Evolutionary conservation across 2,888 invertebrate genomes (phyloP).

Genomic region (Iphiclides podalirius): DNA sequence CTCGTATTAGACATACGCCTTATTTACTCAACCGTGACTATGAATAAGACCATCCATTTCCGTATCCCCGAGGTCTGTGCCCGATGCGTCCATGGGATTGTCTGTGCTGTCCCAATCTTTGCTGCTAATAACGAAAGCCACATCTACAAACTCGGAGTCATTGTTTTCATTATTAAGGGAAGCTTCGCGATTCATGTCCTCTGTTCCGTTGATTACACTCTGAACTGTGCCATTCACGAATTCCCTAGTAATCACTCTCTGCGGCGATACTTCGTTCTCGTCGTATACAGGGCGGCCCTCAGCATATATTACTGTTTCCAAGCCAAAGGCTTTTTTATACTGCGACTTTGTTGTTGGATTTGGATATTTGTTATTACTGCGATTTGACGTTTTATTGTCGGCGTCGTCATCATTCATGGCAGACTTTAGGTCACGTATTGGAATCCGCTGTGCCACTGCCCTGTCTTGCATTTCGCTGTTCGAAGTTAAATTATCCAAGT

Average conservation of each 20-base stretch:
- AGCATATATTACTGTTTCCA: not conserved
- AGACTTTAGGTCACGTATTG: not conserved
- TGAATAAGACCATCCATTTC: too few relatives aligned
- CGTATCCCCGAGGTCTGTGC: too few relatives aligned
- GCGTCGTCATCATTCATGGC: not conserved
- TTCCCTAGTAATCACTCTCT: conserved; percentile 16
- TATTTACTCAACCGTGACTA: too few relatives aligned
- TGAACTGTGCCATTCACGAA: conserved; percentile 5
- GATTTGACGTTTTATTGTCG: not conserved
- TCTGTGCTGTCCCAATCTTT: too few relatives aligned
- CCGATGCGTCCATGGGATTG: not conserved
- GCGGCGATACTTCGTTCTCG: conserved; percentile 5
- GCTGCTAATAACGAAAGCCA: too few relatives aligned
- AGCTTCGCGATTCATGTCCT: conserved; percentile 1
- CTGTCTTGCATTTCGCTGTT: not conserved
- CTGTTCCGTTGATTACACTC: conserved; percentile 12
- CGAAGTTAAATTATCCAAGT: not conserved
- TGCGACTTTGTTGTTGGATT: not conserved
- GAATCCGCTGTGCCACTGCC: not conserved
- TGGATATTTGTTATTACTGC: not conserved
- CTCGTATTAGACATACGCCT: too few relatives aligned
- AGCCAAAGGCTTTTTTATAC: not conserved
- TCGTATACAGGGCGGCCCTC: not conserved
- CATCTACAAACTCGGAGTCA: too few relatives aligned
- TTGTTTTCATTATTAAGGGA: not conserved